A percentile compares a stretch with the other conserved stretches of the same genome.
phyloP scores from a whole-genome alignment of 2,113 vertebrate genomes.

The Eclectus roratus region DNA sequence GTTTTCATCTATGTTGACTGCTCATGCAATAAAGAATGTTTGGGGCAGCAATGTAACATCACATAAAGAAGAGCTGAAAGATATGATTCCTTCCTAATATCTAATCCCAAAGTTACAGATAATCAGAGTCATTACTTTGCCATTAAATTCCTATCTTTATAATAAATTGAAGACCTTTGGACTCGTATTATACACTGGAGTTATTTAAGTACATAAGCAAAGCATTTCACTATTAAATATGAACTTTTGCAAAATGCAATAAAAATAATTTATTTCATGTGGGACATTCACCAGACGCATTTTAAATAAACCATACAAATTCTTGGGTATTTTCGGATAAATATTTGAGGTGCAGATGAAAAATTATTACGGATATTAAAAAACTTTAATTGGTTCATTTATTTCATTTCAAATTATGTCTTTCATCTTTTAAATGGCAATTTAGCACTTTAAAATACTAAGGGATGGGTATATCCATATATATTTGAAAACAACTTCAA shows the following conservation, averaged over 20 bases:
- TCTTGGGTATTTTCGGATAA: background rate
- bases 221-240: conserved; percentile 31
- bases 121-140: conserved; percentile 34
- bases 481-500: background rate
- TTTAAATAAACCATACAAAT: background rate
- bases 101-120: conserved; percentile 28
- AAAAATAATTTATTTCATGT: conserved; percentile 19
- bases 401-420: background rate
- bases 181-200: background rate
- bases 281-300: background rate
- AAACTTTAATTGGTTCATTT: background rate
- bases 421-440: background rate
- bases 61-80: conserved; percentile 55
- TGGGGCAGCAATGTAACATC: conserved; percentile 49
- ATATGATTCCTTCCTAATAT: conserved; percentile 53
- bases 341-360: background rate
- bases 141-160: conserved; percentile 44
- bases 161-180: conserved; percentile 49
- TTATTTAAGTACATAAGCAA: conserved; percentile 24
- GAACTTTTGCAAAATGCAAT: conserved; percentile 14
- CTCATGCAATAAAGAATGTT: conserved; percentile 72
- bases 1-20: conserved; percentile 69
- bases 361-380: background rate
- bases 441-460: background rate
- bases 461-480: background rate